Evolutionary conservation across 2,113 vertebrate genomes (phyloP), one percentile per base, ranked within the genome.

Genomic region (Irena cyanogastra): DNA sequence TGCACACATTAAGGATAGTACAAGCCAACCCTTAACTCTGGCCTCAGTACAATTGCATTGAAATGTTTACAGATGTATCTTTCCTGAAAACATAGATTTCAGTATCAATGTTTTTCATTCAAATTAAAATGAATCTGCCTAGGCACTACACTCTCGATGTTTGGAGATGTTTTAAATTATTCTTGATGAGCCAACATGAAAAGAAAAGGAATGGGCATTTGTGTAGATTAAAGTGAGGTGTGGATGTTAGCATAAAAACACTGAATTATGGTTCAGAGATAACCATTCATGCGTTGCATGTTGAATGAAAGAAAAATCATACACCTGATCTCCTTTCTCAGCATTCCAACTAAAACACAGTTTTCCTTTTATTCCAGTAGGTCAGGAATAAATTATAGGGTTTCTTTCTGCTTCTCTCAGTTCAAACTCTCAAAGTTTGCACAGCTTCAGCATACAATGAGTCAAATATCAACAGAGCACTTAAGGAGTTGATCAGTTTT

Each of bases 251-350:
- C 18, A 30, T 41, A 72, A 74, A 54, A 53, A 2, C 33, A 37
- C 22, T 10, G 18, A 45, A 45, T 30, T 69, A 31, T 35, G 10
- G 21, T 74, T 93, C 70, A 54, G 39, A 86, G 17, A 42, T 12
- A 74, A 41, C 6, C 0, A 0, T 44, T 60, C 19, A 16, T 4
- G 13, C 50, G 37, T 26, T 69, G 45, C 26, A 28, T 30, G n/a
- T n/a, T n/a, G 47, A 90, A 59, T 37, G 44, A 47, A 26, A 86
- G 27, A 50, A 86, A 63, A 80, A 41, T 60, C 76, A n/a, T 23
- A 28, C 18, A n/a, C 18, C 28, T 59, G 13, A 35, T 44, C 10
- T 87, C 23, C 13, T n/a, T 39, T 87, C 53, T 79, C 31, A 27
- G 19, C 23, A 17, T 56, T 30, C 30, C 49, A 60, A 39, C 16